These are phyloP conservation scores for Flexamia atlantica DNA, from an alignment of 2,888 invertebrate species.

Conservation along the genomic window DNA sequence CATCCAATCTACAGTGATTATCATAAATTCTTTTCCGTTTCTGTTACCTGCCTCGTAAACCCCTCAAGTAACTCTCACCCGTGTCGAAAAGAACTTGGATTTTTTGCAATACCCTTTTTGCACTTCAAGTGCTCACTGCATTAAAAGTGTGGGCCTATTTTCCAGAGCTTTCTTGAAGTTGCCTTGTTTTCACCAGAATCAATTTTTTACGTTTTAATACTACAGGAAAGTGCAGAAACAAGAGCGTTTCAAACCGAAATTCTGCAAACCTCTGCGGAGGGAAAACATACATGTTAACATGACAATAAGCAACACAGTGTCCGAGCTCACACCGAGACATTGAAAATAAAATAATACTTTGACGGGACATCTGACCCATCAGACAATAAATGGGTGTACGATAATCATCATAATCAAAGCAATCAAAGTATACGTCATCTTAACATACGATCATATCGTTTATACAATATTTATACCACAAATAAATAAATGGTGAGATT, in stretches of 20 bases:
- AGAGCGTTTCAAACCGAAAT: background rate
- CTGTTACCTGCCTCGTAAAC: no score
- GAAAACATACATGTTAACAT: conserved; percentile 19
- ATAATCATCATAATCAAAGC: no score
- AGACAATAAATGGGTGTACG: background rate
- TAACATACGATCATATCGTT: conserved; percentile 19
- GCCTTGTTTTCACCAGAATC: no score
- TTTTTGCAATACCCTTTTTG: no score
- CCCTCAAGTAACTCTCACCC: no score
- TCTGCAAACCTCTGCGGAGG: background rate
- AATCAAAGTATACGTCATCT: conserved; percentile 20
- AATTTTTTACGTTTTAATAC: no score
- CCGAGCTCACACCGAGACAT: background rate
- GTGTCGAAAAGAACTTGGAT: no score
- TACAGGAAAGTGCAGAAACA: background rate
- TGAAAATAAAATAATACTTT: conserved; percentile 49
- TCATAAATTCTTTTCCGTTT: no score
- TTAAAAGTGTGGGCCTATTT: no score
- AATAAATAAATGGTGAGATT: conserved; percentile 47
- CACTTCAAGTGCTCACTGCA: no score
- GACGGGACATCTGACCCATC: background rate
- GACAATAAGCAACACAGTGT: conserved; percentile 3
- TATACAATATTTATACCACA: conserved; percentile 37
- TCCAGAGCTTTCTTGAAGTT: no score
- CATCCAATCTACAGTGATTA: no score